phyloP scores from a whole-genome alignment of 2,113 vertebrate genomes.

The Scophthalmus maximus region DNA sequence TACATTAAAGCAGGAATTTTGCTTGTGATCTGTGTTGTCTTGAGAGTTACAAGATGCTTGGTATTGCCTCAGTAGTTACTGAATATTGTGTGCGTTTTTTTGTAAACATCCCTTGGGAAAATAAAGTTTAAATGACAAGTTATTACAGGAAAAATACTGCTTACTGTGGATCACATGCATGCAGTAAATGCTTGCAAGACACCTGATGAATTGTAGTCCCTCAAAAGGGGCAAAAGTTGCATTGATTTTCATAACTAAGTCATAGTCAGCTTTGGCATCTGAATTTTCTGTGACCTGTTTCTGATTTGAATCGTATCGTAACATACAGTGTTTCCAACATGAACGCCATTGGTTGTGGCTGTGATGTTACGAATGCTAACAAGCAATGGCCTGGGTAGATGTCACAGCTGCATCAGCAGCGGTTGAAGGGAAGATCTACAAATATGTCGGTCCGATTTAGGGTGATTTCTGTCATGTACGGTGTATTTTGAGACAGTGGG shows the following conservation, averaged over 20 bases:
- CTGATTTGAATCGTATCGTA: slow-evolving; percentile 16
- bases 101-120: too few species aligned
- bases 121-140: too few species aligned
- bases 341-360: slow-evolving; percentile 21
- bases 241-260: slow-evolving; percentile 12
- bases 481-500: background rate
- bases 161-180: too few species aligned
- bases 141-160: too few species aligned
- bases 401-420: slow-evolving; percentile 27
- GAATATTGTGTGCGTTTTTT: too few species aligned
- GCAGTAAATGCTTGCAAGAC: background rate
- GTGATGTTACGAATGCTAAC: slow-evolving; percentile 69
- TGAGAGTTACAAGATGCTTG: too few species aligned
- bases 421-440: slow-evolving; percentile 18
- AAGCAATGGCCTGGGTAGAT: slow-evolving; percentile 44
- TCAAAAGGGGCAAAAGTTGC: background rate
- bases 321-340: slow-evolving; percentile 30
- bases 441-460: slow-evolving; percentile 20
- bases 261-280: background rate
- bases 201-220: background rate
- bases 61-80: too few species aligned
- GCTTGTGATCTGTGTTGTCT: too few species aligned
- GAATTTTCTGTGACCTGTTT: background rate
- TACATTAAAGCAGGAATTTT: too few species aligned
- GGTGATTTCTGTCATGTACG: slow-evolving; percentile 38